These are phyloP conservation scores for Diogma glabrata DNA, from an alignment of 2,888 invertebrate genomes.

Conservation along the genomic window DNA sequence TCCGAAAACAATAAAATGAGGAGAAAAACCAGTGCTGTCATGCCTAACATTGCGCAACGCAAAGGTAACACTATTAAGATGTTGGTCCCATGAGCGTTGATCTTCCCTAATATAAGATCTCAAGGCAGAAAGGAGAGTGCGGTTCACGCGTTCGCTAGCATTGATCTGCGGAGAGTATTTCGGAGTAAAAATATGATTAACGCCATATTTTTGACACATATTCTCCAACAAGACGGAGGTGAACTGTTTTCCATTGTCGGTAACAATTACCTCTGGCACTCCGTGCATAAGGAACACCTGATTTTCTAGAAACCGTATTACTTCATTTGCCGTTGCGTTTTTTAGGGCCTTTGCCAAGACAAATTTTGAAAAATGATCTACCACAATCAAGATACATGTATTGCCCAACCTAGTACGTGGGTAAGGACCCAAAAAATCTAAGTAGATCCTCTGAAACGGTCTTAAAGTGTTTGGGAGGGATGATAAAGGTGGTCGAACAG, in stretches of 20 bases:
- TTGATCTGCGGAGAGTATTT: background rate
- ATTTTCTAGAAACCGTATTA: background rate
- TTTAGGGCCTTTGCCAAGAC: background rate
- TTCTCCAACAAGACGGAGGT: background rate
- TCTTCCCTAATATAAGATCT: background rate
- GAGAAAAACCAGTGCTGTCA: slow-evolving; percentile 9
- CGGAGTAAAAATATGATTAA: background rate
- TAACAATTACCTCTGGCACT: background rate
- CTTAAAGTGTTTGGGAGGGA: background rate
- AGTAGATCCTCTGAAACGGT: background rate
- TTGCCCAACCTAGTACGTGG: background rate
- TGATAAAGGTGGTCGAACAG: background rate
- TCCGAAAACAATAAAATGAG: slow-evolving; percentile 15
- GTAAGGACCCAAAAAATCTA: background rate
- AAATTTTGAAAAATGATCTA: slow-evolving; percentile 3
- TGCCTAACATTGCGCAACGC: slow-evolving; percentile 10
- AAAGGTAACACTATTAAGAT: background rate
- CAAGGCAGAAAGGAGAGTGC: background rate
- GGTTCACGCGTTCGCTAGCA: background rate
- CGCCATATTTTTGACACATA: background rate
- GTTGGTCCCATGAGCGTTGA: background rate
- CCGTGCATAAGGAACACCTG: background rate
- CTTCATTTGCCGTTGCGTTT: background rate
- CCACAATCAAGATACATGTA: background rate
- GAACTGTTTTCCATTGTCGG: slow-evolving; percentile 5